Base-by-base conservation (phyloP, 2,888 invertebrate species). In the Agrotis puta region DNA sequence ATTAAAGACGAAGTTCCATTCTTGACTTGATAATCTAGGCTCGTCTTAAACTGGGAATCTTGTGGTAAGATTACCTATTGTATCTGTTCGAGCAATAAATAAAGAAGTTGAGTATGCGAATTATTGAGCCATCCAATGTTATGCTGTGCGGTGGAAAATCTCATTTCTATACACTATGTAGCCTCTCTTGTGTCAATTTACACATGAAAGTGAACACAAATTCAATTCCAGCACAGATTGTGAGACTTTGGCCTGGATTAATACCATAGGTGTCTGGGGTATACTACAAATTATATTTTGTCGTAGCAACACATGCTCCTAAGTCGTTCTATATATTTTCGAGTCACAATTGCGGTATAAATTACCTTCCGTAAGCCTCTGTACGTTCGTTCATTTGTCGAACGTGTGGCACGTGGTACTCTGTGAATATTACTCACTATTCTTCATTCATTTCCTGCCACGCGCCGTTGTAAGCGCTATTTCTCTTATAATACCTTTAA, bases 301-400 rank as follows among this genome's bases (percentile, higher is more conserved):
- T 69, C 58, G 47, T 45, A 64, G 71, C 66, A 70, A 43, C 62
- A 72, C 63, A 57, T 68, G 69, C 39, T 71, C 54, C 45, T 76
- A 70, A 68, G 69, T 51, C 51, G 18, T 51, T 63, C 56, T 63
- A 57, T 78, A 69, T 58, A 84, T 68, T 85, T 77, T 77, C 69
- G 69, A 78, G 68, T 74, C 62, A 81, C 73, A 81, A 76, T 84
- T 81, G 70, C 63, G 70, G 56, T 73, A 81, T 79, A 85, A 85
- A 84, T 84, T 85, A 82, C 70, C 67, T 70, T 27, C 16, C 16
- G 67, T 79, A 79, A 78, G 79, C 75, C 67, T 61, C 7, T 33
- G 56, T 56, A 56, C 64, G 51, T 66, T 45, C 69, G 59, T 85
- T 85, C 78, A 76, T 79, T 83, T 69, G 75, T 66, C 18, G 74